Evolutionary conservation across 2,888 invertebrate genomes (phyloP), one percentile per base, ranked within the genome.

Genomic region (Ryuthela nishihirai): DNA sequence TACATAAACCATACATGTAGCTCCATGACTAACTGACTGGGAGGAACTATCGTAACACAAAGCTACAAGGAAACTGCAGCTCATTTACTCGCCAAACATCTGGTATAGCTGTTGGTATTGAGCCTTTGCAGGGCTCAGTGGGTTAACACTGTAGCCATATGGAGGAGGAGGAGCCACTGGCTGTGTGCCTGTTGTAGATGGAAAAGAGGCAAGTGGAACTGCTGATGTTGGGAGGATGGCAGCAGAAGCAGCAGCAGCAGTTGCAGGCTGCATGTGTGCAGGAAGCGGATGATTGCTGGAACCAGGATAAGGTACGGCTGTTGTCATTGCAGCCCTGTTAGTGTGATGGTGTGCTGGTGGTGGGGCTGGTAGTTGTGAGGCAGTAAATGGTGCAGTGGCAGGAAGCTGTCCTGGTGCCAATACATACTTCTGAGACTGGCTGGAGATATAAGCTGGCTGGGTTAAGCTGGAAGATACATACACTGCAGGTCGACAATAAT

Each of bases 281-380:
- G 88, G 88, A 70, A 88, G 75, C 42, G 87, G 87, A 75, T 88
- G 87, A 46, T 82, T 81, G 62, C 86, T 81, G 75, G 54, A 21
- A 12, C 65, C 67, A 4, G 50, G 20, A 34, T 54, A 54, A 9
- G 61, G 61, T 26, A 61, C 54, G 2, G 61, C 32, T 21, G 68
- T 82, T 80, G 72, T 82, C 6, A 53, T 54, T 12, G 64, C 48
- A 5, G 52, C 47, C 15, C 85, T 76, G 70, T 84, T 83, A 67
- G 84, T 84, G 64, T 74, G 65, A 78, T 88, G 87, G 76, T 88
- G 89, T 18, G 90, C 89, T 43, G 87, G 85, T 9, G 90, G 89
- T 41, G 88, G 89, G 32, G 40, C 69, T 64, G 38, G 72, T 69
- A 44, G 71, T 69, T 67, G 69, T 60, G 68, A 70, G 32, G 75